Evolutionary conservation across 1,140 invertebrate genomes (phyloP), one percentile per base, ranked within the genome.

Genomic region (Danaus melanippus): DNA sequence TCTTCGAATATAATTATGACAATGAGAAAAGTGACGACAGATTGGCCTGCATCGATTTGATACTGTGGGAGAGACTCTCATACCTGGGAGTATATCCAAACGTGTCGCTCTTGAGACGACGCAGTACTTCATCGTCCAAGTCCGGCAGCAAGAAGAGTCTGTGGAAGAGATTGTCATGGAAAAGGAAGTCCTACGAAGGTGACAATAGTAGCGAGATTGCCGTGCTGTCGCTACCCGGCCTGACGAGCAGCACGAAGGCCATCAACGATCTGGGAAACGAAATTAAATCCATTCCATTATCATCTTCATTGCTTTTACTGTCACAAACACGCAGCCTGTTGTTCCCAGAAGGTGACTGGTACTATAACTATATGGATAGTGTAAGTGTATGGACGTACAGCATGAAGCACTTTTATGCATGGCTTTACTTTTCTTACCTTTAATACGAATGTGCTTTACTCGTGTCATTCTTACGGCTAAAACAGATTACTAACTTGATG

Each of bases 341-440:
- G 12, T 65, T 42, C 42, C 76, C 80, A 12, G 76, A 84, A 10
- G 77, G 70, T 79, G 79, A 74, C 78, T 85, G 80, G 80, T 86
- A 86, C 75, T 86, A 71, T 84, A 71, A 78, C 67, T 85, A 84
- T 61, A 70, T 85, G 68, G 74, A 85, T 71, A 60, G 75, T 81
- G 79, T 85, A 82, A 85, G 80, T 85, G 58, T 73, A 66, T 69
- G 67, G 62, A 70, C 75, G 47, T 71, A 67, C 60, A 58, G 76
- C 74, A 75, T 75, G 72, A 39, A 60, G 67, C 70, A 64, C 62
- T n/a, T 56, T 48, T 66, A 44, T 52, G 41, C 21, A 32, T 32
- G 21, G 17, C 17, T 21, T 21, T 7, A 32, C 21, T 7, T 32
- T 32, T 32, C 4, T 32, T 32, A 32, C 2, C 21, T 32, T 32